Evolutionary conservation across 2,888 invertebrate species (phyloP).

Genomic region (Deilephila porcellus): DNA sequence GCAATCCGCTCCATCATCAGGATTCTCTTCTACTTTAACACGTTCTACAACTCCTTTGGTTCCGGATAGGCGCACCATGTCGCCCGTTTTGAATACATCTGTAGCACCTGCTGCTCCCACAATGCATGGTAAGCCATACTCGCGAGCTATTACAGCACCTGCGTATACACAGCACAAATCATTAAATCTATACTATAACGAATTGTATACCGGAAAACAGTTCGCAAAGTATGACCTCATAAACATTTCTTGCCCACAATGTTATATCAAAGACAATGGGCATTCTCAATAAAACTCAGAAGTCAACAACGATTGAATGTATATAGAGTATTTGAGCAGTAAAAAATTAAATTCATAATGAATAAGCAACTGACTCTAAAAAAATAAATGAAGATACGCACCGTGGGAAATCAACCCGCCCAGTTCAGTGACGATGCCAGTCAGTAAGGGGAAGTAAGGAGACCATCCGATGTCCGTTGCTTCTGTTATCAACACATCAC

Average conservation of each 20-base stretch:
- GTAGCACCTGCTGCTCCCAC: constrained; percentile 90
- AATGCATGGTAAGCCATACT: constrained; percentile 93
- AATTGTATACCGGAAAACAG: too few species aligned
- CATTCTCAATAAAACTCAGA: too few species aligned
- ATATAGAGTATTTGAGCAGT: too few species aligned
- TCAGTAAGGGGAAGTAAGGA: constrained; percentile 91
- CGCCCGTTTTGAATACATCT: constrained; percentile 87
- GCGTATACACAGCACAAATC: constrained; percentile 11
- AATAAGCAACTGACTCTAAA: background rate
- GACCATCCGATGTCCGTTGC: constrained; percentile 94
- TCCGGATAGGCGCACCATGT: constrained; percentile 82
- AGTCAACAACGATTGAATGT: too few species aligned
- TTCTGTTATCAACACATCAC: constrained; percentile 91
- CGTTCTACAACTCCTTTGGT: constrained; percentile 73
- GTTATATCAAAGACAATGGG: too few species aligned
- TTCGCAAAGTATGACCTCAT: too few species aligned
- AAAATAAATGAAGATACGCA: constrained; percentile 54
- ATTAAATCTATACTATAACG: background rate
- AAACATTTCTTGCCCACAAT: too few species aligned
- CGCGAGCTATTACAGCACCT: constrained; percentile 93
- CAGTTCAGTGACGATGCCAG: constrained; percentile 92
- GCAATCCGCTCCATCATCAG: constrained; percentile 32
- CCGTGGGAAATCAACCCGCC: constrained; percentile 94
- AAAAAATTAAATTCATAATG: too few species aligned
- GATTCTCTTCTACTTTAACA: constrained; percentile 52